A percentile compares a stretch with the other conserved stretches of the same genome.
Evolutionary conservation across 2,113 vertebrate genomes (phyloP).

Genomic region (Anguilla japonica): DNA sequence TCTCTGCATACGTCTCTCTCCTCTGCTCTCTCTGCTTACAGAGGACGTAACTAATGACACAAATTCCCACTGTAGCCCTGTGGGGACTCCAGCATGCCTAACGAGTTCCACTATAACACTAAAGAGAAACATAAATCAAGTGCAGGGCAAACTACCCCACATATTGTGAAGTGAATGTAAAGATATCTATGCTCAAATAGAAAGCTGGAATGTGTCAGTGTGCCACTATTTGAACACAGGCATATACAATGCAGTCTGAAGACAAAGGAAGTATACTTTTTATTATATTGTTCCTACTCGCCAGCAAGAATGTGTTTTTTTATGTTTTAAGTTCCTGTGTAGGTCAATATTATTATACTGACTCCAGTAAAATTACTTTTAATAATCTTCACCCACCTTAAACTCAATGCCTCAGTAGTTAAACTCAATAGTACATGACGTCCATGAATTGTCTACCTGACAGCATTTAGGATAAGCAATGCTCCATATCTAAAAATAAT

Average conservation of each 20-base stretch:
- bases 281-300: neutral
- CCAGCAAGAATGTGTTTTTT: neutral
- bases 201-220: neutral
- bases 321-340: neutral
- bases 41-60: neutral
- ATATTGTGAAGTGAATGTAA: neutral
- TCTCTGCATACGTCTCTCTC: neutral
- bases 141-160: neutral
- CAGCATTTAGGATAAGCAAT: neutral
- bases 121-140: neutral
- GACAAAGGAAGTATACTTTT: neutral
- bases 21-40: neutral
- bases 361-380: neutral
- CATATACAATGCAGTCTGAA: neutral
- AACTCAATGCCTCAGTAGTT: neutral
- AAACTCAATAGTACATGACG: neutral
- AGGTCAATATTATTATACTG: neutral
- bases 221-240: neutral
- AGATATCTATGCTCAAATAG: neutral
- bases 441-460: neutral
- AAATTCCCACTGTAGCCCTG: neutral
- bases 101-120: neutral
- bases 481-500: neutral
- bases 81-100: neutral
- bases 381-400: neutral